Evolutionary conservation across 2,888 invertebrate species (phyloP).

Genomic region (Prionchulus punctatus): DNA sequence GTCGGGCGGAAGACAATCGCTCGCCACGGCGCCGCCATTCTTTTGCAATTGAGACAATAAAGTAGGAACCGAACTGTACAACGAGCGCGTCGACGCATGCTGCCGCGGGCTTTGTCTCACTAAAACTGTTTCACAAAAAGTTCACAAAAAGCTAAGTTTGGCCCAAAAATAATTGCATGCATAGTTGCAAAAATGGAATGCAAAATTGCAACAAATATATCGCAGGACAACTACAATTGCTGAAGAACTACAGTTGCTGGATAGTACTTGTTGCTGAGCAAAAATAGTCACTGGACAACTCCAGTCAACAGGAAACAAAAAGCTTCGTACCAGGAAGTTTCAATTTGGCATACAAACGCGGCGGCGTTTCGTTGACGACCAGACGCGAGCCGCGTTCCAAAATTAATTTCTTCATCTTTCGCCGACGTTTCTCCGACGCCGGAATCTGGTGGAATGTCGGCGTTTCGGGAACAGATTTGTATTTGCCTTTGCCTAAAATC

Average conservation of each 20-base stretch:
- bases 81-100: not conserved
- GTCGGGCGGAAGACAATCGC: not conserved
- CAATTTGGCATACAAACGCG: not conserved
- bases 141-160: not conserved
- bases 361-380: not conserved
- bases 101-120: slow-evolving; percentile 3
- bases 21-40: not conserved
- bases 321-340: not conserved
- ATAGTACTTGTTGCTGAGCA: not conserved
- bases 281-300: too few relatives aligned
- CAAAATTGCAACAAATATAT: not conserved
- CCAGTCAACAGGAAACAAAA: too few relatives aligned
- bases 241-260: not conserved
- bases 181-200: not conserved
- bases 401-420: not conserved
- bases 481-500: not conserved
- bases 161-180: not conserved
- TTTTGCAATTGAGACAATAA: not conserved
- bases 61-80: not conserved
- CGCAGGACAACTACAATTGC: not conserved
- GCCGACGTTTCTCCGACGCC: not conserved
- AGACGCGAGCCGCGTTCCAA: not conserved
- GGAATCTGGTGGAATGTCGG: not conserved
- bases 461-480: not conserved
- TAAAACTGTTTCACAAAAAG: not conserved